Base-by-base conservation (phyloP, 1,140 invertebrate genomes). In the Listronotus oregonensis region DNA sequence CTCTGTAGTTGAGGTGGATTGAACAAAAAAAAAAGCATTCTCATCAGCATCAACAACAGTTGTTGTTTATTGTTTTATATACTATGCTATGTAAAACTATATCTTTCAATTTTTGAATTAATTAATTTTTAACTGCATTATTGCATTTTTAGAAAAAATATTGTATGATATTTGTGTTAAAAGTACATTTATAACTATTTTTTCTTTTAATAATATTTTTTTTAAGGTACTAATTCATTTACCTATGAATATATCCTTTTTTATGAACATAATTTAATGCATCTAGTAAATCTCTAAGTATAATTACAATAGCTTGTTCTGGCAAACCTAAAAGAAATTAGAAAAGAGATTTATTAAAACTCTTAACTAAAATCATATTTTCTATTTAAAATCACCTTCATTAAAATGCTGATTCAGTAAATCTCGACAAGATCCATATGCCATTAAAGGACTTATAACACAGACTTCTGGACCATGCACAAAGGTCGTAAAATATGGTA, bases 241-340 rank as follows among this genome's bases (percentile, higher is more conserved):
- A 91, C 87, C 93, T 90, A 77, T 96, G 94, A 73, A 97, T 93
- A 76, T 90, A 90, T 62, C 91, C 88, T 79, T 88, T 88, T 64
- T 85, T 85, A 78, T 96, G 93, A 64, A 97, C 84, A 79, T 96
- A 96, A 70, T 90, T 86, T 15, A 96, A 80, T 0, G 89, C 94
- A 40, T 84, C 77, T 46, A 96, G 80, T 17, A 93, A 84, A 81
- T 95, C 93, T 74, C 84, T 83, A 31, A 95, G 77, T 69, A 96
- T 90, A 59, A 90, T 85, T 34, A 90, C 85, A 73, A 95, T 89
- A 18, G 90, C 87, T 44, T 87, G 76, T 80, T 97, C 94, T 2
- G 92, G 89, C 44, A 97, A 80, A 17, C 86, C 86, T 81, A 64
- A 46, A 75, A 76, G 49, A 49, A 14, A 40, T 8, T 34, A 21